Conservation (phyloP, 2,888 invertebrate genomes). For the Scelioninae gen. 1 region DNA sequence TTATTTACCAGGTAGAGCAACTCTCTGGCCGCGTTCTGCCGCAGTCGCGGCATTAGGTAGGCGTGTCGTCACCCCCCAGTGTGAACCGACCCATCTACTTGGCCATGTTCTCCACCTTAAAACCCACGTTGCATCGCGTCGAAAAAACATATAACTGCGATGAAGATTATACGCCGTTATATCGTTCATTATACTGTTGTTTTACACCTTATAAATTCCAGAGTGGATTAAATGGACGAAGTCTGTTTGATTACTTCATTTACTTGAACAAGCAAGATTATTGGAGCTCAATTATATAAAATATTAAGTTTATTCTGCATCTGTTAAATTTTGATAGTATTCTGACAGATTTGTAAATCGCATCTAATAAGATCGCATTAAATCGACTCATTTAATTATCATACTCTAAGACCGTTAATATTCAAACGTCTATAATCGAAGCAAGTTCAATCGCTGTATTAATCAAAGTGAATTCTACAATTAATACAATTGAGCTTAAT, state of each 20-base stretch:
- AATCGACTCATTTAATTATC: constrained; percentile 24
- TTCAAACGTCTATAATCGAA: constrained; percentile 17
- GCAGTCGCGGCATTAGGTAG: constrained; percentile 81
- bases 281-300: constrained; percentile 39
- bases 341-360: constrained; percentile 1
- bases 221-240: constrained; percentile 43
- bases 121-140: constrained; percentile 56
- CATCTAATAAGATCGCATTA: constrained; percentile 15
- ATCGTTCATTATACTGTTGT: constrained; percentile 54
- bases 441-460: constrained; percentile 14
- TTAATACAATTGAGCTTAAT: constrained; percentile 23
- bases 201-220: constrained; percentile 52
- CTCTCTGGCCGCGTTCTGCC: constrained; percentile 82
- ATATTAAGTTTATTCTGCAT: constrained; percentile 10
- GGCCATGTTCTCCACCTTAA: constrained; percentile 69
- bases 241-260: constrained; percentile 30
- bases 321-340: constrained; percentile 8
- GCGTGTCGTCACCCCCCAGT: constrained; percentile 78
- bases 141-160: constrained; percentile 54
- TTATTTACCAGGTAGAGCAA: constrained; percentile 84
- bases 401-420: constrained; percentile 8
- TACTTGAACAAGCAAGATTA: constrained; percentile 31
- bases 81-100: constrained; percentile 71
- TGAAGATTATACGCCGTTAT: constrained; percentile 43
- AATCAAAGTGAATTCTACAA: constrained; percentile 30